Conservation (phyloP, 2,797 vertebrate genomes). For the Gambusia yucatana region DNA sequence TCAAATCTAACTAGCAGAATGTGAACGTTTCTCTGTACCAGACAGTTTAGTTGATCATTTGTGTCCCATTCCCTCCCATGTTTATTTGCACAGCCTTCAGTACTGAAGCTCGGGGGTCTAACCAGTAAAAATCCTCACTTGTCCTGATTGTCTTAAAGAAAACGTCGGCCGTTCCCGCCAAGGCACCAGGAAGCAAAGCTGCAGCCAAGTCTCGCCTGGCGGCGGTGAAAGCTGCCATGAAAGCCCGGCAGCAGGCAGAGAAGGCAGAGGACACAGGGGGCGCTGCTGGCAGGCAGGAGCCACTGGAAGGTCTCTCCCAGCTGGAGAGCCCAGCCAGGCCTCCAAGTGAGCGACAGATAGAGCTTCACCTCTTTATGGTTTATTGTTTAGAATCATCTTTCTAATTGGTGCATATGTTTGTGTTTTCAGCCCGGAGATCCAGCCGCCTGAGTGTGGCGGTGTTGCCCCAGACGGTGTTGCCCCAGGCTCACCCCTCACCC, state of each 20-base stretch:
- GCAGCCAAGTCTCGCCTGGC: slow-evolving; percentile 88
- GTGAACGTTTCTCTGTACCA: neutral
- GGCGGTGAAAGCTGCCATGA: slow-evolving; percentile 89
- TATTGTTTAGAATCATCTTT: neutral
- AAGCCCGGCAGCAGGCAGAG: slow-evolving; percentile 75
- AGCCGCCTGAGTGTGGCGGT: slow-evolving; percentile 54
- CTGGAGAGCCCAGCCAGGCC: slow-evolving; percentile 89
- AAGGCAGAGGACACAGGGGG: slow-evolving; percentile 5
- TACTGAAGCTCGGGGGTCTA: neutral
- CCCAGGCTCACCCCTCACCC: slow-evolving; percentile 44
- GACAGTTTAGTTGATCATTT: neutral
- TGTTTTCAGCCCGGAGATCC: slow-evolving; percentile 71
- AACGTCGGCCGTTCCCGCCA: slow-evolving; percentile 51
- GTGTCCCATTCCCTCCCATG: neutral
- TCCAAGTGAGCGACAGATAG: slow-evolving; percentile 72
- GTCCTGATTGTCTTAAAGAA: slow-evolving; percentile 62
- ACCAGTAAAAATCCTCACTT: neutral
- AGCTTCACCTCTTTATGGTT: neutral
- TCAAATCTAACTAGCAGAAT: neutral
- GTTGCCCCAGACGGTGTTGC: slow-evolving; percentile 11
- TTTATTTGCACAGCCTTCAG: neutral
- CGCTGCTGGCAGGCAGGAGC: slow-evolving; percentile 6
- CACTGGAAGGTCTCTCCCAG: slow-evolving; percentile 79
- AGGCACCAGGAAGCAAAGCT: slow-evolving; percentile 65
- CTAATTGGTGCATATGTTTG: neutral